Base-by-base conservation (phyloP, 2,113 vertebrate genomes). In the Tapirus terrestris region DNA sequence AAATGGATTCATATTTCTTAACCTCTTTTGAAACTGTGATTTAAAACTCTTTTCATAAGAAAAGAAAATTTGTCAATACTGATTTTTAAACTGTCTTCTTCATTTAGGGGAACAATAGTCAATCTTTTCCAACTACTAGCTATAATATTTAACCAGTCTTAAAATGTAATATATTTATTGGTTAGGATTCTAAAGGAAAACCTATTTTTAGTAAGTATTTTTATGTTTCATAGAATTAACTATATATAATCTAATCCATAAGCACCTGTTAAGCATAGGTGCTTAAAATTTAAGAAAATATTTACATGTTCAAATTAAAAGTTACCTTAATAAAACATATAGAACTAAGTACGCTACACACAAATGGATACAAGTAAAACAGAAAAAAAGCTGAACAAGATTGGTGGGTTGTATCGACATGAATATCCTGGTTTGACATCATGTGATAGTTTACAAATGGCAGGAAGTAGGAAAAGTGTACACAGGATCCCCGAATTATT, bases 1-100 rank as follows among this genome's bases (percentile, higher is more conserved):
- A 98, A 98, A 94, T 70, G 51, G 23, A 98, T 97, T 98, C 85
- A 33, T 97, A 97, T 97, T 98, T 97, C 96, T 94, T 98, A 98
- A 98, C 97, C 98, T 98, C 97, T 98, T 99, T 98, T 96, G 97
- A 99, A 98, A 96, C 97, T 95, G 96, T 96, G 97, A 96, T 97
- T 98, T 97, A 94, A 98, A 98, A 98, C 60, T 96, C 39, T 97
- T 98, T 98, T 97, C 94, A 76, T 91, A 27, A 73, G 87, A 87
- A 94, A 60, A 70, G 73, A 82, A 23, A 70, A 60, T 25, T 27
- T 16, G 13, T 89, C 93, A 94, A 81, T 97, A 81, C 63, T 97
- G 39, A 21, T 89, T 94, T 81, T 88, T 91, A 95, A 80, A 39
- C 4, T 84, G 13, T 58, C n/a, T 84, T 83, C 45, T 73, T 85